These are phyloP conservation scores for Gyps fulvus DNA, from an alignment of 2,113 vertebrate genomes.

Conservation along the genomic window DNA sequence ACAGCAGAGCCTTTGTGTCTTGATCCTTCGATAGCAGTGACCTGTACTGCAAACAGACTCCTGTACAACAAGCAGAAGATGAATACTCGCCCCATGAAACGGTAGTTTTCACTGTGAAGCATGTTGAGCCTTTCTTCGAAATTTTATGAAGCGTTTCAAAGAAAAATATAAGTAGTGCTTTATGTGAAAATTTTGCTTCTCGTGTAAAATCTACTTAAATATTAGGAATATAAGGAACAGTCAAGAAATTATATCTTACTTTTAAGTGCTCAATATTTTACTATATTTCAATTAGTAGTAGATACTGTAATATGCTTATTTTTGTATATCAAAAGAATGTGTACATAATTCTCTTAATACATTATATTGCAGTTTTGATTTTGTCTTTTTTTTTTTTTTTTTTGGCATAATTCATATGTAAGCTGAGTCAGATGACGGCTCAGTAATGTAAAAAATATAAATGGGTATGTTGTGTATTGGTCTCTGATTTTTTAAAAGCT, in stretches of 20 bases:
- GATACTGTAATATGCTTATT: neutral
- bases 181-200: neutral
- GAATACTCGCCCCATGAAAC: conserved; percentile 95
- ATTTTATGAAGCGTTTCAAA: neutral
- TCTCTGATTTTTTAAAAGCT: neutral
- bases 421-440: neutral
- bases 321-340: neutral
- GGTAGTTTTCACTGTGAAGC: conserved; percentile 66
- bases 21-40: conserved; percentile 95
- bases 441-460: neutral
- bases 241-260: neutral
- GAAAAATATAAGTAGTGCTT: neutral
- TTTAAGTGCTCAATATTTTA: neutral
- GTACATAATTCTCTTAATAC: neutral
- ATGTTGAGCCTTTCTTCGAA: neutral
- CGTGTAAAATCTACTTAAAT: neutral
- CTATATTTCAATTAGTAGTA: neutral
- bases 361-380: neutral
- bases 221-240: neutral
- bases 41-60: conserved; percentile 93
- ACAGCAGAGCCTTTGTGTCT: conserved; percentile 96
- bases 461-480: neutral
- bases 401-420: neutral
- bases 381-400: neutral
- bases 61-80: conserved; percentile 98